Evolutionary conservation across 2,113 vertebrate species (phyloP), one percentile per base, ranked within the genome.

Genomic region (Pogonocichla stellata): DNA sequence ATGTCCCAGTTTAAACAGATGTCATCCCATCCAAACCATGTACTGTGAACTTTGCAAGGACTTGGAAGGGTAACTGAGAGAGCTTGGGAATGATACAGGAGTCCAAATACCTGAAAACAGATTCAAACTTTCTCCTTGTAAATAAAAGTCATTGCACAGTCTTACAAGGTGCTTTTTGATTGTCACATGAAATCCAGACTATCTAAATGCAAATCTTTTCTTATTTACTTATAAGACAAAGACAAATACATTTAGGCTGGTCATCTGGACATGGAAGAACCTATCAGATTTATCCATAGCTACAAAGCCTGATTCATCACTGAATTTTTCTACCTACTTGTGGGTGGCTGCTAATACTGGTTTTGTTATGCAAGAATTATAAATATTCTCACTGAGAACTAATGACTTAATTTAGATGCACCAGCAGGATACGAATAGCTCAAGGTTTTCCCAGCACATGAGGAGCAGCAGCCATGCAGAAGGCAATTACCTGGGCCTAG

Each of bases 361-460:
- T 82, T 90, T 81, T 84, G 48, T 88, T 93, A 95, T 60, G 47
- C 85, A 94, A 91, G 85, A 85, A 93, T 79, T 90, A 77, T 60
- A 92, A 93, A 81, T 82, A 90, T 69, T 79, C 89, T 90, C 57
- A 54, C 74, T 84, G 93, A 83, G 64, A 96, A 58, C 38, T 93
- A 90, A 91, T 80, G 75, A 86, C 42, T 93, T 72, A 70, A 89
- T 86, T 94, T 88, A 58, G 81, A 86, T 3, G 5, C 62, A 88
- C 31, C 74, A 65, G 81, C 1, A 3, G 45, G 82, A 36, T 60
- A 72, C 1, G 5, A 88, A 94, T 57, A 90, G 71, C 65, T 89
- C 43, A 40, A 96, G 82, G 85, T 80, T 93, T 57, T 80, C 75
- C 86, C 85, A 31, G 78, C 4, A n/a, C 1, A 2, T 25, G 75